Conservation (phyloP, 2,797 vertebrate genomes). For the Anabacerthia variegaticeps region DNA sequence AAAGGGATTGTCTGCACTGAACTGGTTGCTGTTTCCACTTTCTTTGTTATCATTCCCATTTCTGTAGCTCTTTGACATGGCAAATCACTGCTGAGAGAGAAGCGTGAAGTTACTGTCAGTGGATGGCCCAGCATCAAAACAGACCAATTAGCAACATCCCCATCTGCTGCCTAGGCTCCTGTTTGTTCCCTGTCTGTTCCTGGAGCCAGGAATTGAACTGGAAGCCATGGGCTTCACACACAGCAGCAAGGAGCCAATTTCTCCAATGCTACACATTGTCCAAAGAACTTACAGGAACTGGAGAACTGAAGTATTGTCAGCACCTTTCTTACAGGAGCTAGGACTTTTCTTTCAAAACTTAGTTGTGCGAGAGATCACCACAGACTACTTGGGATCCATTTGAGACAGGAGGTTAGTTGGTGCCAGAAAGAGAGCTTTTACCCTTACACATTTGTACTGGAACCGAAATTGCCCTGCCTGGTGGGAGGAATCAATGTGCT, state of each 20-base stretch:
- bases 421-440: background rate
- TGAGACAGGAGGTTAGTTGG: background rate
- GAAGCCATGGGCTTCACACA: background rate
- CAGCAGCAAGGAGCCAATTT: background rate
- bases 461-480: background rate
- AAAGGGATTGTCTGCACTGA: background rate
- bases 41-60: background rate
- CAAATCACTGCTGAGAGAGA: background rate
- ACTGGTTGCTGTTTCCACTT: background rate
- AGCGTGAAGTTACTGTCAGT: background rate
- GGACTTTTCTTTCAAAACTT: background rate
- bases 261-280: background rate
- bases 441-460: rapidly evolving
- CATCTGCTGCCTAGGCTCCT: background rate
- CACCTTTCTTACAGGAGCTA: background rate
- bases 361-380: background rate
- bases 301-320: background rate
- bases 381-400: background rate
- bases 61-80: background rate
- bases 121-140: constrained; percentile 17
- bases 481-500: background rate
- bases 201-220: background rate
- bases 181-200: background rate
- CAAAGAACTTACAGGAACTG: background rate
- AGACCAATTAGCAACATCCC: background rate